Evolutionary conservation across 2,797 vertebrate genomes (phyloP).

Genomic region (Poecilia picta): DNA sequence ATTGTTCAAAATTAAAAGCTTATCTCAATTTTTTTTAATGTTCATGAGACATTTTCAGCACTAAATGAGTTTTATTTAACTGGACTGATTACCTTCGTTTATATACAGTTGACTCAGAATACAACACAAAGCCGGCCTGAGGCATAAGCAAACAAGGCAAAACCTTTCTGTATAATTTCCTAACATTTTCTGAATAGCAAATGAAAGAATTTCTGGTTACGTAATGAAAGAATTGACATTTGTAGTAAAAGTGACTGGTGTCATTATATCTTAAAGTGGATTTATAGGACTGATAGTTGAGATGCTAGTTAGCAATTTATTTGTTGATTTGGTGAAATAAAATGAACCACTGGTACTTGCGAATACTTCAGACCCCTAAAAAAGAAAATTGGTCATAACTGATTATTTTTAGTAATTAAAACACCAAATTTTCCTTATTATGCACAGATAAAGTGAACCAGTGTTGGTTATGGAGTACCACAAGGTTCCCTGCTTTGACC

Average conservation of each 20-base stretch:
- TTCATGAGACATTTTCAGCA: background rate
- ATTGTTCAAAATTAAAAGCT: background rate
- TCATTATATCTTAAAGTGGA: background rate
- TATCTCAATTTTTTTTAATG: background rate
- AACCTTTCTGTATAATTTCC: background rate
- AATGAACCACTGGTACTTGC: too few relatives aligned
- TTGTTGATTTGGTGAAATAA: too few relatives aligned
- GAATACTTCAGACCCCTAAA: too few relatives aligned
- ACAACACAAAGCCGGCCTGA: too few relatives aligned
- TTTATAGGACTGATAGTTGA: background rate
- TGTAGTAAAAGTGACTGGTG: background rate
- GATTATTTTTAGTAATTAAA: too few relatives aligned
- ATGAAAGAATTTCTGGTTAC: constrained; percentile 13
- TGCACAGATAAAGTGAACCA: too few relatives aligned
- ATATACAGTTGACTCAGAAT: too few relatives aligned
- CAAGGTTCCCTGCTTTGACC: too few relatives aligned
- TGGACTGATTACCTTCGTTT: background rate
- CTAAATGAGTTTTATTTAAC: background rate
- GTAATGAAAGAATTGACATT: background rate
- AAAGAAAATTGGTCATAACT: too few relatives aligned
- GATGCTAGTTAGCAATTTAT: background rate
- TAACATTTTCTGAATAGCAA: constrained; percentile 12
- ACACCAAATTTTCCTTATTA: too few relatives aligned
- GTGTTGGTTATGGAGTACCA: too few relatives aligned
- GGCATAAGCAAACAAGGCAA: too few relatives aligned